Percentiles rank a stretch among this genome's conserved stretches.
These are phyloP conservation scores for Apolygus lucorum DNA, from an alignment of 1,140 invertebrate species.

Conservation along the genomic window DNA sequence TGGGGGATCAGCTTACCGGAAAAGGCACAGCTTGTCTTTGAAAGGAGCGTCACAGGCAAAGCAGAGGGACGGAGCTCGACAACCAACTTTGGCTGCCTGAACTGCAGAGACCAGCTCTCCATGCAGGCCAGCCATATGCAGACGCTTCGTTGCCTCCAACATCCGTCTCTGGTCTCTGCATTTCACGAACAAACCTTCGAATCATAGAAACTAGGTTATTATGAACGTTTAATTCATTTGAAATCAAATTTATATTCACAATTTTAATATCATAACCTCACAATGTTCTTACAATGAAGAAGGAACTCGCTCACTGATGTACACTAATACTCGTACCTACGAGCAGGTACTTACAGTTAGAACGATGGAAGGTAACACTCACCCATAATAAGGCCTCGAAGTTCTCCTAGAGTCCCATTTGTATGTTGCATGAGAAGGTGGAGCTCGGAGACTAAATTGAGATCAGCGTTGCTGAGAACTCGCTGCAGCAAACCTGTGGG, in stretches of 20 bases:
- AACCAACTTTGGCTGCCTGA: slow-evolving; percentile 27
- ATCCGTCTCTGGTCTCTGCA: slow-evolving; percentile 33
- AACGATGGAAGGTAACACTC: slow-evolving; percentile 3
- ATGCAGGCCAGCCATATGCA: slow-evolving; percentile 33
- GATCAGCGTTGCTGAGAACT: slow-evolving; percentile 34
- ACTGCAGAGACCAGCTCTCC: slow-evolving; percentile 30
- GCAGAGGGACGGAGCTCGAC: slow-evolving; percentile 30
- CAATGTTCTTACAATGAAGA: too few species aligned
- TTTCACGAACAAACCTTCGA: slow-evolving; percentile 36
- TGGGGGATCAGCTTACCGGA: slow-evolving; percentile 26
- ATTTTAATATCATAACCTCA: too few species aligned
- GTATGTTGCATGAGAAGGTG: slow-evolving; percentile 35
- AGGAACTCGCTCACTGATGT: too few species aligned
- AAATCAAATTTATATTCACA: neutral
- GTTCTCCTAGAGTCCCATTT: slow-evolving; percentile 34
- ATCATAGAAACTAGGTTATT: neutral
- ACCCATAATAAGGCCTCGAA: slow-evolving; percentile 35
- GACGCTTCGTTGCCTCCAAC: slow-evolving; percentile 29
- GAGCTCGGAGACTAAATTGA: slow-evolving; percentile 35
- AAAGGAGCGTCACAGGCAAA: slow-evolving; percentile 27
- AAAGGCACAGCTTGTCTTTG: slow-evolving; percentile 27
- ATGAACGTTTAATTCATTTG: too few species aligned
- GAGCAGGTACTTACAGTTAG: too few species aligned
- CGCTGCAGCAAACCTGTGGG: slow-evolving; percentile 30
- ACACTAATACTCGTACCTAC: too few species aligned